Evolutionary conservation across 2,797 vertebrate species (phyloP).

Genomic region (Leptatherina wallacei): DNA sequence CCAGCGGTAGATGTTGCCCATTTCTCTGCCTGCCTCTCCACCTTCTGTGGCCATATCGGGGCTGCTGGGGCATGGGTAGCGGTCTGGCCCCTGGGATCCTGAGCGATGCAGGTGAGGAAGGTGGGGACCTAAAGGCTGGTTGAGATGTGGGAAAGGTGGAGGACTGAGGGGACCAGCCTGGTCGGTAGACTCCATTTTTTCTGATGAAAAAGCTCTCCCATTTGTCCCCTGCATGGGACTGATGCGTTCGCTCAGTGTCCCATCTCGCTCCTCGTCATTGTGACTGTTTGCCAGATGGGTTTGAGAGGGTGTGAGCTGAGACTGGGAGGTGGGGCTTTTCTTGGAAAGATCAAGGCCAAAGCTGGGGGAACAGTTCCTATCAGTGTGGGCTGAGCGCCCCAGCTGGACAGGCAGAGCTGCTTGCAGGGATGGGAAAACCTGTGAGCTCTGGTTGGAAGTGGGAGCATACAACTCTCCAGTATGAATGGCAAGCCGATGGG

Average conservation of each 20-base stretch:
- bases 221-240: conserved; percentile 85
- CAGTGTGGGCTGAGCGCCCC: conserved; percentile 83
- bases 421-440: conserved; percentile 83
- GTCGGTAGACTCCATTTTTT: conserved; percentile 85
- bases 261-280: conserved; percentile 84
- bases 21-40: conserved; percentile 76
- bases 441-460: conserved; percentile 85
- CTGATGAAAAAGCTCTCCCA: conserved; percentile 80
- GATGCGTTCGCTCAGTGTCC: conserved; percentile 79
- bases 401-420: conserved; percentile 79
- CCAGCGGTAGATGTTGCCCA: conserved; percentile 91
- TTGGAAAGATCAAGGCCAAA: conserved; percentile 97
- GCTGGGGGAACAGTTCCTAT: conserved; percentile 92
- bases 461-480: conserved; percentile 92
- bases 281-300: conserved; percentile 78
- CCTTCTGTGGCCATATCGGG: conserved; percentile 80
- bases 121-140: conserved; percentile 82
- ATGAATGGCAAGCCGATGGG: conserved; percentile 87
- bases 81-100: conserved; percentile 77
- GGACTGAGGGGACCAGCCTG: conserved; percentile 76
- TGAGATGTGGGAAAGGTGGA: conserved; percentile 82
- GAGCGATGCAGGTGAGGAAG: conserved; percentile 85
- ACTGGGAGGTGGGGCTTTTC: conserved; percentile 91
- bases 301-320: conserved; percentile 80
- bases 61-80: conserved; percentile 78